Evolutionary conservation across 2,888 invertebrate species (phyloP), one percentile per base, ranked within the genome.

Genomic region (Griposia aprilina): DNA sequence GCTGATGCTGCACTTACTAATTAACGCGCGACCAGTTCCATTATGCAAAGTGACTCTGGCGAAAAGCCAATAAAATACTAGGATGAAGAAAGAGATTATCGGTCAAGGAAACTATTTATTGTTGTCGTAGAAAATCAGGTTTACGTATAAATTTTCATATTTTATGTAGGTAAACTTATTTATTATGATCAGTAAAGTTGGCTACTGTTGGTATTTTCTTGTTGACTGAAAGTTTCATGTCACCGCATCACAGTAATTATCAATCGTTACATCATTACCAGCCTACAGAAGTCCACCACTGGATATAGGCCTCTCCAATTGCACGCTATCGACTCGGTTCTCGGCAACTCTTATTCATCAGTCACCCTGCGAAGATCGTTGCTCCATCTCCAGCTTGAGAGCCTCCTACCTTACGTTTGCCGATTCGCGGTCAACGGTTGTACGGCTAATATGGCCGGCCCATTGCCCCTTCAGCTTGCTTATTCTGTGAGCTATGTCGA

Each of bases 41-140:
- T 84, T 84, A 84, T 78, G 74, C 67, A 74, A 78, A 81, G 77
- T 66, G 76, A 84, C 30, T 69, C 62, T 83, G 83, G 85, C 84
- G 60, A 36, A 71, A 74, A 60, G 85, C 83, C 83, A 83, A 81
- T 77, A 68, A 77, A 83, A 36, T 76, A 36, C 72, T 65, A 55
- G 60, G 72, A 72, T 41, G 23, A 71, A 60, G 15, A 48, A 66
- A 66, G 17, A 81, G 52, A 66, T 77, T 74, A 66, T 73, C 3
- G 72, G 65, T 70, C 59, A 80, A 71, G 66, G 17, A 62, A 73
- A 48, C 74, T 68, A 20, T 72, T 63, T 66, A 57, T 84, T 69
- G 52, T 59, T 73, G 30, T 48, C 36, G 8, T 59, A 68, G 41
- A 36, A 52, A 59, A 63, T 55, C 52, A n/a, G 52, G 23, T 57